Evolutionary conservation across 2,888 invertebrate genomes (phyloP), one percentile per base, ranked within the genome.

Genomic region (Acheta domesticus): DNA sequence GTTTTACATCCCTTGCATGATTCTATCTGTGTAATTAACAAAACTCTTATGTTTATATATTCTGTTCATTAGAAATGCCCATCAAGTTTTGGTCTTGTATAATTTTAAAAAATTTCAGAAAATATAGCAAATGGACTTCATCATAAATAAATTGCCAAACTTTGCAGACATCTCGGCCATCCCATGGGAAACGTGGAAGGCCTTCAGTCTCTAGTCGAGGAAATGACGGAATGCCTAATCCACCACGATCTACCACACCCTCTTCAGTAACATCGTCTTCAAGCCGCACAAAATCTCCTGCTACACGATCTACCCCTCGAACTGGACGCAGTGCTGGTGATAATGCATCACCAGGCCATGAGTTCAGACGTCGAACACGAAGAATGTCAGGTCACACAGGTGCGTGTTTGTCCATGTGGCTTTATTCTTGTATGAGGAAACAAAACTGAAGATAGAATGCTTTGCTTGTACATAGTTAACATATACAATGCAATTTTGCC

Each of bases 241-340:
- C 36, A 12, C 89, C 90, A 0, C 87, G 92, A 77, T 91, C 92
- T 1, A 90, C 91, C 0, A 92, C 92, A 0, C 92, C 92, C 0
- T 89, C 91, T 0, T 92, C 91, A 74, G 88, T 91, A 14, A 90
- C 91, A 2, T 91, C 91, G 12, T 89, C 90, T 11, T 90, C 91
- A 5, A 90, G 91, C 78, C 88, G 92, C 77, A 92, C 91, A 2
- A 92, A 92, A 82, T 91, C 91, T 77, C 92, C 92, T 12, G 91
- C 91, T 0, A 89, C 91, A 1, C 90, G 91, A 0, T 23, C 73
- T n/a, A 80, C 77, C 11, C 76, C 76, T 2, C 79, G 79, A n/a
- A 73, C 79, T 12, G 49, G 79, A 48, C 77, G 80, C 12, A 79
- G 80, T n/a, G 76, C 75, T 14, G 74, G 74, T 11, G 76, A 62